Conservation (phyloP, 2,888 invertebrate species). For the Mamestra brassicae region DNA sequence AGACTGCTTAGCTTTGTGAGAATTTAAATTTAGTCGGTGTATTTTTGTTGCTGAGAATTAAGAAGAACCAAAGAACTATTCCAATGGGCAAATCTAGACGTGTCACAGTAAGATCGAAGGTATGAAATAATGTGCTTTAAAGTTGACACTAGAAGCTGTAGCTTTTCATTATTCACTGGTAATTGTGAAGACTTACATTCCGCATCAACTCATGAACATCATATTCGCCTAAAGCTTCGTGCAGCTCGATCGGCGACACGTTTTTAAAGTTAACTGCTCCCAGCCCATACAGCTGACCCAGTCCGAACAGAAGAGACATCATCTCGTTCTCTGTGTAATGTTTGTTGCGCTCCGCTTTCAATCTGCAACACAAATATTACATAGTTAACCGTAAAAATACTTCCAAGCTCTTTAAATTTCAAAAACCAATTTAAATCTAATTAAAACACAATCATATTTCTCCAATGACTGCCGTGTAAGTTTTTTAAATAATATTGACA, state of each 20-base stretch:
- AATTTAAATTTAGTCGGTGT: neutral
- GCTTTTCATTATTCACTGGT: neutral
- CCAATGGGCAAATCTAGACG: neutral
- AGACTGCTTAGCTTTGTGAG: neutral
- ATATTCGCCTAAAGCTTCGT: constrained; percentile 84
- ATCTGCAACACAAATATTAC: constrained; percentile 67
- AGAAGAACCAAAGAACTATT: neutral
- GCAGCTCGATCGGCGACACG: constrained; percentile 76
- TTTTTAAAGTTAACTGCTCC: constrained; percentile 73
- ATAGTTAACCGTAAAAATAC: neutral
- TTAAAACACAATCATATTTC: neutral
- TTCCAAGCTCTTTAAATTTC: neutral
- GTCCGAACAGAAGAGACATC: constrained; percentile 79
- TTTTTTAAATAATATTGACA: too few relatives aligned
- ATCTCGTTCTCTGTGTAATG: constrained; percentile 81
- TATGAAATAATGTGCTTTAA: neutral
- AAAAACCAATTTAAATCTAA: neutral
- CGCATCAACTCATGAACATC: constrained; percentile 82
- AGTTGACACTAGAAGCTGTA: neutral
- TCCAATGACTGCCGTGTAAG: too few relatives aligned
- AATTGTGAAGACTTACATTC: constrained; percentile 72
- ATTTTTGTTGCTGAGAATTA: neutral
- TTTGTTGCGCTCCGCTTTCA: constrained; percentile 81
- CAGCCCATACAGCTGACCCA: constrained; percentile 84
- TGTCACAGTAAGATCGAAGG: neutral